Evolutionary conservation across 2,888 invertebrate species (phyloP).

Genomic region (Caenorhabditis virilis): DNA sequence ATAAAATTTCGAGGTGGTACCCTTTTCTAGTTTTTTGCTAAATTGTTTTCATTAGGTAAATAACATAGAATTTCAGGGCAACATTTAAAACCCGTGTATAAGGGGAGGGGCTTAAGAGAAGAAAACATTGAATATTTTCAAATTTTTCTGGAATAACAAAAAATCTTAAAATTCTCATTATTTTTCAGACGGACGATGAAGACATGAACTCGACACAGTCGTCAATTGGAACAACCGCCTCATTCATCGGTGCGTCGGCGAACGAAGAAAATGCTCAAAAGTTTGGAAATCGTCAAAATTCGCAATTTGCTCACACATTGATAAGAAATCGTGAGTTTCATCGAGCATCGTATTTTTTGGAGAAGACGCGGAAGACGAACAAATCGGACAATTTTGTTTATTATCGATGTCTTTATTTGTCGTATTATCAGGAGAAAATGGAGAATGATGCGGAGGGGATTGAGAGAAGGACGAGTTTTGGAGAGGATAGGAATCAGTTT

Average conservation of each 20-base stretch:
- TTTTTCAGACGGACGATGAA: neutral
- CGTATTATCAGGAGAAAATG: conserved; percentile 36
- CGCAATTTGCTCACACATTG: conserved; percentile 16
- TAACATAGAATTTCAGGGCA: too few relatives aligned
- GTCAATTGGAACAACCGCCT: neutral
- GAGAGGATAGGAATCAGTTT: conserved; percentile 14
- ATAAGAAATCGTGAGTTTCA: conserved; percentile 47
- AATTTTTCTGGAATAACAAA: neutral
- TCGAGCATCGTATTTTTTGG: conserved; percentile 74
- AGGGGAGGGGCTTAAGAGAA: too few relatives aligned
- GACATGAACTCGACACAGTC: conserved; percentile 2
- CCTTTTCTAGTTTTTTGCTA: too few relatives aligned
- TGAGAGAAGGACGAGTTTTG: conserved; percentile 39
- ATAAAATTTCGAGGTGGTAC: too few relatives aligned
- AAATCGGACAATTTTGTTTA: conserved; percentile 81
- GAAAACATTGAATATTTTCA: too few relatives aligned
- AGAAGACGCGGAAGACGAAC: conserved; percentile 35
- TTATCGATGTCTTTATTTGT: conserved; percentile 69
- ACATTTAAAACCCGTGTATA: too few relatives aligned
- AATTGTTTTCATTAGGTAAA: too few relatives aligned
- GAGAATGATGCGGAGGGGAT: conserved; percentile 52
- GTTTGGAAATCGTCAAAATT: conserved; percentile 2
- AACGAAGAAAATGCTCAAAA: neutral
- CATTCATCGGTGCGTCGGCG: too few relatives aligned
- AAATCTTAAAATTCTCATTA: neutral